Evolutionary conservation across 1,140 invertebrate genomes (phyloP).

Genomic region (Camponotus vicinus): DNA sequence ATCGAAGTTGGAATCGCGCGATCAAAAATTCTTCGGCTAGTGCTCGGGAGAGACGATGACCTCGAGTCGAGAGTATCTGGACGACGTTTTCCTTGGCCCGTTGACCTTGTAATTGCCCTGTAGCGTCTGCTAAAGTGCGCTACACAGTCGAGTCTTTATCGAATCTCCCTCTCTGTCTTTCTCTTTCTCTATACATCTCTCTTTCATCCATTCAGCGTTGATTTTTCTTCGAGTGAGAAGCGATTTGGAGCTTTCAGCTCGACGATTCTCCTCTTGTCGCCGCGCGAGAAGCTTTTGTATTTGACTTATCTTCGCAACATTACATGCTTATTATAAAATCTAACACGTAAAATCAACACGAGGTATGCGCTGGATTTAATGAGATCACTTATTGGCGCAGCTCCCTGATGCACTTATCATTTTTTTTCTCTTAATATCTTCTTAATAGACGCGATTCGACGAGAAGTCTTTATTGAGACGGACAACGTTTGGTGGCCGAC

Average conservation of each 20-base stretch:
- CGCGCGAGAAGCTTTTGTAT: not conserved
- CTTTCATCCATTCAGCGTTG: not conserved
- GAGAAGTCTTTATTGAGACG: not conserved
- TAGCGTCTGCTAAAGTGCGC: conserved; percentile 63
- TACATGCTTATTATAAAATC: conserved; percentile 4
- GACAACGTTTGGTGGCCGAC: not conserved
- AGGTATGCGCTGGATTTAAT: conserved; percentile 9
- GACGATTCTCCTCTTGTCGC: conserved; percentile 36
- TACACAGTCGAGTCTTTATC: conserved; percentile 65
- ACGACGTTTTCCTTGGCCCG: conserved; percentile 76
- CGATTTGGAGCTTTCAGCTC: conserved; percentile 32
- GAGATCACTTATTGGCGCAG: conserved; percentile 12
- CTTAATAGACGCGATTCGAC: not conserved
- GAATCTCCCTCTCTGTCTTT: not conserved
- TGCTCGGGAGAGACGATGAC: conserved; percentile 69
- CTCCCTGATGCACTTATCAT: conserved; percentile 17
- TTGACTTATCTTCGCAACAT: not conserved
- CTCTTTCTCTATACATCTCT: not conserved
- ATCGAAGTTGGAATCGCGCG: conserved; percentile 29
- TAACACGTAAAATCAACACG: conserved; percentile 16
- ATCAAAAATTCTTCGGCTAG: conserved; percentile 72
- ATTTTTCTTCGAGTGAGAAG: conserved; percentile 45
- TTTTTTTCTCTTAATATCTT: not conserved
- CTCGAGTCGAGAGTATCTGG: conserved; percentile 74
- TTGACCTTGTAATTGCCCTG: conserved; percentile 75